A percentile compares a stretch with the other conserved stretches of the same genome.
Conservation (phyloP, 1,140 invertebrate species). For the Cyphomyrmex costatus region DNA sequence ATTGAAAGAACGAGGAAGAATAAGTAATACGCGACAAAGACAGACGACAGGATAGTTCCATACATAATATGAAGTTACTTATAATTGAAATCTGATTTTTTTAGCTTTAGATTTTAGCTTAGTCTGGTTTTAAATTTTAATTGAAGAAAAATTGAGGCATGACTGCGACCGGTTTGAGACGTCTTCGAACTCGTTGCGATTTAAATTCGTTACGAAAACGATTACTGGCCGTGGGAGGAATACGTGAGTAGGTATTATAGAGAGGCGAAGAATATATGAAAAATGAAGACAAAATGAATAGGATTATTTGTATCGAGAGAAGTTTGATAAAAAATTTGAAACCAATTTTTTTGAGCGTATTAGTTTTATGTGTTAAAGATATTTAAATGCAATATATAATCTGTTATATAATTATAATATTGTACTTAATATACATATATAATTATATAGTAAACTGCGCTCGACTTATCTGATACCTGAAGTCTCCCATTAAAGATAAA, state of each 20-base stretch:
- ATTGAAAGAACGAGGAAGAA: background rate
- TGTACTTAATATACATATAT: constrained; percentile 17
- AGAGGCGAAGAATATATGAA: background rate
- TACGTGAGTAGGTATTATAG: background rate
- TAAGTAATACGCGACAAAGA: constrained; percentile 30
- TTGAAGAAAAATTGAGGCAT: constrained; percentile 44
- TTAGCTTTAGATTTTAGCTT: constrained; percentile 57
- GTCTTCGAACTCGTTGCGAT: constrained; percentile 14
- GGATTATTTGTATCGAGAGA: constrained; percentile 29
- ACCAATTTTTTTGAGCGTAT: constrained; percentile 33
- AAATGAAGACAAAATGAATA: constrained; percentile 11
- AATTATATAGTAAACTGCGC: constrained; percentile 25
- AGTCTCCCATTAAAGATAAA: constrained; percentile 18
- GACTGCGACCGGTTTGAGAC: constrained; percentile 39
- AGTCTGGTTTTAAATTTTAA: constrained; percentile 49
- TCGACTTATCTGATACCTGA: background rate
- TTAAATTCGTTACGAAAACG: constrained; percentile 42
- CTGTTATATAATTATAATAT: constrained; percentile 31
- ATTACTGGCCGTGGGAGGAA: constrained; percentile 23
- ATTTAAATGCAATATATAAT: background rate
- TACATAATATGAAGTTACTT: constrained; percentile 46
- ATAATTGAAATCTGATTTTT: constrained; percentile 47
- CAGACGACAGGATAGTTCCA: constrained; percentile 28
- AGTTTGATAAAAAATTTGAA: background rate
- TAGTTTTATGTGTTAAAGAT: constrained; percentile 30